A percentile compares a stretch with the other conserved stretches of the same genome.
Evolutionary conservation across 2,113 vertebrate species (phyloP).

Genomic region (Aspidoscelis tigris): DNA sequence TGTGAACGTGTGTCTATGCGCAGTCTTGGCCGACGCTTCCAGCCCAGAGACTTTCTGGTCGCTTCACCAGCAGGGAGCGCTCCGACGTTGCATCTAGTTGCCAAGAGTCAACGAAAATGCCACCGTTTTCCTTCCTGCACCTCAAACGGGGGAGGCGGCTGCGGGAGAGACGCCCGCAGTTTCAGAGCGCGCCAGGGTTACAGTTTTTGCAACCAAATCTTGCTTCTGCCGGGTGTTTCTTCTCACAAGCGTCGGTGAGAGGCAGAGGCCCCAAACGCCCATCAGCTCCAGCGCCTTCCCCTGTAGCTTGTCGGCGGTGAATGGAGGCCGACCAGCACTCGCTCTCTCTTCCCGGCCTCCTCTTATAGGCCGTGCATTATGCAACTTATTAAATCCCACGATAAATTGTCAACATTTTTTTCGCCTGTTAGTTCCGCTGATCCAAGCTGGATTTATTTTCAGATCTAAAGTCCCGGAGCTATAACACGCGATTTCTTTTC

Average conservation of each 20-base stretch:
- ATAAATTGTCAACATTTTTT: conserved; percentile 82
- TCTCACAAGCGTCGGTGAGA: conserved; percentile 8
- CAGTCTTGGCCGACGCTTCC: conserved; percentile 13
- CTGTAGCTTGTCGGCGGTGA: background rate
- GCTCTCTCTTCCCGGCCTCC: background rate
- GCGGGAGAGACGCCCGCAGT: background rate
- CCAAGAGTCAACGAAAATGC: background rate
- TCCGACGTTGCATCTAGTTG: conserved; percentile 76
- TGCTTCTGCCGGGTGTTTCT: conserved; percentile 71
- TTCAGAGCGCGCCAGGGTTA: conserved; percentile 47
- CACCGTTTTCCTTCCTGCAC: conserved; percentile 55
- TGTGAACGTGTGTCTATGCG: background rate
- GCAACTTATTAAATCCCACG: conserved; percentile 77
- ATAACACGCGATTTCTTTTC: conserved; percentile 78
- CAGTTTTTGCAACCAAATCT: conserved; percentile 63
- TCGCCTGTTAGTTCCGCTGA: conserved; percentile 82
- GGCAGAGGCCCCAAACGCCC: background rate
- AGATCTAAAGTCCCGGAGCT: conserved; percentile 76
- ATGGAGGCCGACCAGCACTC: background rate
- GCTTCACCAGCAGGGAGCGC: conserved; percentile 88
- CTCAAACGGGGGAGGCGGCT: conserved; percentile 24
- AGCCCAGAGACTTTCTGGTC: conserved; percentile 22
- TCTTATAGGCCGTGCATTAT: conserved; percentile 65
- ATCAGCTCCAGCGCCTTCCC: background rate
- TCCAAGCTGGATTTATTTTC: conserved; percentile 85